phyloP scores from a whole-genome alignment of 2,113 vertebrate genomes.

The Pipa parva region DNA sequence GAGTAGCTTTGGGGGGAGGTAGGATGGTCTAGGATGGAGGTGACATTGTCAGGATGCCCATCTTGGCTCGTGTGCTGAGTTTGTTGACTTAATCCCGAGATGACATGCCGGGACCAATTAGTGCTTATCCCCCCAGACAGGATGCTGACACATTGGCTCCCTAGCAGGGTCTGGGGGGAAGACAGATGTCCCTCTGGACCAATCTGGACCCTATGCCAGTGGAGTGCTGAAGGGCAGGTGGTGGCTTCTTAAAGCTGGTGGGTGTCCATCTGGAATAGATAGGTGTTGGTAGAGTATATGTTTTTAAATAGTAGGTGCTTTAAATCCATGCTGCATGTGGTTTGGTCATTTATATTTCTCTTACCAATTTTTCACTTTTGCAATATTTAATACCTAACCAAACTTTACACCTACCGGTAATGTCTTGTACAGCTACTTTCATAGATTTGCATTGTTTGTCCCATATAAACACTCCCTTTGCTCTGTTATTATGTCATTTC shows the following conservation, averaged over 20 bases:
- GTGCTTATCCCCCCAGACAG: conserved; percentile 25
- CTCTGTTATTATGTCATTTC: no score
- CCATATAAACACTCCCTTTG: no score
- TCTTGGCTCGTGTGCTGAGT: conserved; percentile 33
- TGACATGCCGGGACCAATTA: conserved; percentile 42
- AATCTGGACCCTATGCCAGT: conserved; percentile 22
- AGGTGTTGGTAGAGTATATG: conserved; percentile 3
- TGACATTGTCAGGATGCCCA: conserved; percentile 45
- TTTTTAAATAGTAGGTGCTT: background rate
- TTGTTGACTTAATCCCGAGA: conserved; percentile 44
- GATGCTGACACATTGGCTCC: conserved; percentile 26
- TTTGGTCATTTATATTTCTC: no score
- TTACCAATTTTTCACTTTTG: background rate
- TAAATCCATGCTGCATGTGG: background rate
- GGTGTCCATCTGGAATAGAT: conserved; percentile 29
- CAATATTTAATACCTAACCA: no score
- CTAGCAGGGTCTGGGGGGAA: conserved; percentile 5
- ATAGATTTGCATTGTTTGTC: no score
- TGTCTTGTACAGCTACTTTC: no score
- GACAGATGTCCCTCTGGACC: conserved; percentile 35
- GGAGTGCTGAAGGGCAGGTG: conserved; percentile 27
- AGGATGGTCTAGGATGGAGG: conserved; percentile 34
- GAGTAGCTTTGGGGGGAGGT: conserved; percentile 10
- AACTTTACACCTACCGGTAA: no score
- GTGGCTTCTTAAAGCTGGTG: conserved; percentile 15